A percentile compares a stretch with the other conserved stretches of the same genome.
phyloP scores from a whole-genome alignment of 2,113 vertebrate genomes.

The Campylorhamphus procurvoides region DNA sequence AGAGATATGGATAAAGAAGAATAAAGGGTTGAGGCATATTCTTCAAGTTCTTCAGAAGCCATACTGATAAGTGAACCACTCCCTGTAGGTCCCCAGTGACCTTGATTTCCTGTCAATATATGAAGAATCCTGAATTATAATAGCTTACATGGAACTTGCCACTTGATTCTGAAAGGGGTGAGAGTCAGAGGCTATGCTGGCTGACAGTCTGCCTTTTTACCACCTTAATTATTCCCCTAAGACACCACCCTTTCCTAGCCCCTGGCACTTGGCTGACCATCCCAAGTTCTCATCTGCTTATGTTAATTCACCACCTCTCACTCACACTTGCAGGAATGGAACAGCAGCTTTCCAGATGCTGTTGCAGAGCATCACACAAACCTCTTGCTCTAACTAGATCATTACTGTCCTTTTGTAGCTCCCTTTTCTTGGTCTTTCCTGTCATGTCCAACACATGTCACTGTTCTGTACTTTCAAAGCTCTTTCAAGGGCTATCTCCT shows the following conservation, averaged over 20 bases:
- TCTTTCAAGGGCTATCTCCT: not conserved
- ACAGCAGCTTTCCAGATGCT: not conserved
- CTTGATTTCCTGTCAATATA: not conserved
- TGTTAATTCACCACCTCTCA: not conserved
- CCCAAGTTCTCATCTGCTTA: not conserved
- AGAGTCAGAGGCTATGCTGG: not conserved
- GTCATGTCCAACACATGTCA: not conserved
- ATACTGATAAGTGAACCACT: not conserved
- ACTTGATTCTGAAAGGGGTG: not conserved
- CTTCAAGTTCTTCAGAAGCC: not conserved
- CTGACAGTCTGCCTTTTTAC: not conserved
- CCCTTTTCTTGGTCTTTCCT: not conserved
- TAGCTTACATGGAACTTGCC: not conserved
- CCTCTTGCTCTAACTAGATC: not conserved
- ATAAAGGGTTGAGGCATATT: not conserved
- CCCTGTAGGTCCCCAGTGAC: not conserved
- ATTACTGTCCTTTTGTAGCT: not conserved
- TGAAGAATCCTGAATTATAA: not conserved
- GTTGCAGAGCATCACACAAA: not conserved
- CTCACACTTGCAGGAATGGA: not conserved
- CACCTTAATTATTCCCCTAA: not conserved
- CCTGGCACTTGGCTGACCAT: not conserved
- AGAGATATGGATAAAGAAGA: not conserved
- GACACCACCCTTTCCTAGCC: not conserved
- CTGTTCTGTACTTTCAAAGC: not conserved